These are phyloP conservation scores for Monochamus saltuarius DNA, from an alignment of 1,140 invertebrate species.

Conservation along the genomic window DNA sequence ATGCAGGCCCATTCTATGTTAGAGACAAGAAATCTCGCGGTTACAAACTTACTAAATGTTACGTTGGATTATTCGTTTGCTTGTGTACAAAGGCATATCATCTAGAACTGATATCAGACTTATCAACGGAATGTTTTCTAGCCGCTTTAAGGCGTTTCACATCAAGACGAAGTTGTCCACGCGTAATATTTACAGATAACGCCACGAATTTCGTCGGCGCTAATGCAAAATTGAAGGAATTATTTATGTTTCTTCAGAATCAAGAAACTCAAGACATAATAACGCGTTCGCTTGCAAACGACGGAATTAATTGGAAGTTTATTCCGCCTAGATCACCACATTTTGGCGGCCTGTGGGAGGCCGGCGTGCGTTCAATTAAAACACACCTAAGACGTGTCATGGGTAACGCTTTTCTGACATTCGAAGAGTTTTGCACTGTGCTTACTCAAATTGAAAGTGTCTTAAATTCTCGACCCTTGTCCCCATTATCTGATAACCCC, in stretches of 20 bases:
- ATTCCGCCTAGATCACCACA: conserved; percentile 28
- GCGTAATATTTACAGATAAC: conserved; percentile 23
- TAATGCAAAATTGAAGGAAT: not conserved
- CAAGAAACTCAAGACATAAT: too few species aligned
- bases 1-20: too few species aligned
- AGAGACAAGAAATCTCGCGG: conserved; percentile 16
- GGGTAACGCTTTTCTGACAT: conserved; percentile 36
- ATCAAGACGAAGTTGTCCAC: conserved; percentile 39
- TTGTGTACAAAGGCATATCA: conserved; percentile 49
- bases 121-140: conserved; percentile 48
- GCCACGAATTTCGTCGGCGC: conserved; percentile 31
- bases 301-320: conserved; percentile 12
- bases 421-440: conserved; percentile 35
- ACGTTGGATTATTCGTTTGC: conserved; percentile 48
- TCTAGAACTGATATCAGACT: conserved; percentile 44
- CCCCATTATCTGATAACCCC: conserved; percentile 33
- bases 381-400: conserved; percentile 34
- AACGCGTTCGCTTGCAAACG: not conserved
- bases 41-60: conserved; percentile 36
- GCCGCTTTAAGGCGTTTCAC: conserved; percentile 48
- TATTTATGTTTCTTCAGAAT: too few species aligned
- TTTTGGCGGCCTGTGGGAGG: conserved; percentile 52
- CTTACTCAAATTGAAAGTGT: conserved; percentile 33
- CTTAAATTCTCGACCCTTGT: conserved; percentile 44
- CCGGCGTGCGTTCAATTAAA: conserved; percentile 47